Percentiles rank a stretch among this genome's conserved stretches.
Evolutionary conservation across 1,140 invertebrate genomes (phyloP).

Genomic region (Trichonephila inaurata): DNA sequence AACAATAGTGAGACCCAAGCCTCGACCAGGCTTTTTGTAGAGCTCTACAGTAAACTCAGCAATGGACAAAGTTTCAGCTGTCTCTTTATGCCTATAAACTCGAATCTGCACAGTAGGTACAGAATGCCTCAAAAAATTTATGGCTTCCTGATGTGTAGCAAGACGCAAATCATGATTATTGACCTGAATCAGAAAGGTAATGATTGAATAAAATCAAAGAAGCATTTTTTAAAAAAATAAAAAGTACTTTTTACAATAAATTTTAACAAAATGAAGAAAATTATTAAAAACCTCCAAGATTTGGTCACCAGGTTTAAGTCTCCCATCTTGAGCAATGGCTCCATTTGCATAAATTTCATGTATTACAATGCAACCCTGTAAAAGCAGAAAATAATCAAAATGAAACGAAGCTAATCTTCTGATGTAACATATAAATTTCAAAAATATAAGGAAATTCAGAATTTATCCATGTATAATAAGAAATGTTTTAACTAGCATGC

Average conservation of each 20-base stretch:
- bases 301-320: conserved; percentile 95
- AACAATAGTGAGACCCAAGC: conserved; percentile 93
- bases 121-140: conserved; percentile 81
- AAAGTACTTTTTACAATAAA: background rate
- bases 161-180: conserved; percentile 88
- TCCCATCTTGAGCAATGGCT: conserved; percentile 92
- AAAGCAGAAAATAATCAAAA: background rate
- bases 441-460: too few relatives aligned
- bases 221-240: background rate
- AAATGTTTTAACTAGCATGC: too few relatives aligned
- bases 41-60: conserved; percentile 94
- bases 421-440: background rate
- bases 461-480: too few relatives aligned
- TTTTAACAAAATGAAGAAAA: background rate
- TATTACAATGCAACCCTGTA: conserved; percentile 92
- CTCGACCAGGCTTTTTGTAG: conserved; percentile 94
- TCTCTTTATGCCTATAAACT: conserved; percentile 88
- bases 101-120: conserved; percentile 89
- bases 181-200: conserved; percentile 77
- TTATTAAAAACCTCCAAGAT: conserved; percentile 88
- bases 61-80: conserved; percentile 86
- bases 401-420: background rate
- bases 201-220: background rate
- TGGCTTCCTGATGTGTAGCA: conserved; percentile 83
- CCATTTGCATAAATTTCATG: conserved; percentile 95